phyloP scores from a whole-genome alignment of 2,888 invertebrate genomes.

The Andricus quercusramuli region DNA sequence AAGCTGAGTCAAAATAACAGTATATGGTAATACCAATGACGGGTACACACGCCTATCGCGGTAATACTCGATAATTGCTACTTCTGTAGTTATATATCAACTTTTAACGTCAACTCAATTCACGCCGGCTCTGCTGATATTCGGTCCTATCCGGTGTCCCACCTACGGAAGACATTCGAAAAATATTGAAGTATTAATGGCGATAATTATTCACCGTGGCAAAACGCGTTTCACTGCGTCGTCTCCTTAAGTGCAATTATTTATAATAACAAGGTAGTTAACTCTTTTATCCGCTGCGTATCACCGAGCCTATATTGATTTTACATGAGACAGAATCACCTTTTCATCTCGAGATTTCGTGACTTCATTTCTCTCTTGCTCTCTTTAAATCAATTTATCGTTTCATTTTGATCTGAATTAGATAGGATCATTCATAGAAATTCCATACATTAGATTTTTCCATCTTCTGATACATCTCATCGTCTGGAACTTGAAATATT shows the following conservation, averaged over 20 bases:
- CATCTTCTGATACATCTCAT: no score
- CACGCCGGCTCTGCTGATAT: conserved; percentile 14
- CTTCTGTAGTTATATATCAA: conserved; percentile 64
- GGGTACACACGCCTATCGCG: conserved; percentile 63
- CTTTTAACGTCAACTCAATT: conserved; percentile 38
- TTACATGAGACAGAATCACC: conserved; percentile 26
- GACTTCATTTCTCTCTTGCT: not conserved
- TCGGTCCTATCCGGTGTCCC: conserved; percentile 24
- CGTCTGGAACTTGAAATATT: no score
- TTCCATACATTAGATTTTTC: no score
- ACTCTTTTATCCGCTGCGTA: not conserved
- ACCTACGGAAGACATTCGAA: conserved; percentile 19
- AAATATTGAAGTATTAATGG: conserved; percentile 35
- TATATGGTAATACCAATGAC: conserved; percentile 66
- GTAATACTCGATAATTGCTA: conserved; percentile 66
- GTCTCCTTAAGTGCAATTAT: conserved; percentile 15
- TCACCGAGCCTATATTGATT: conserved; percentile 23
- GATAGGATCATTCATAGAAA: not conserved
- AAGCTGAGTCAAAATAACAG: conserved; percentile 63
- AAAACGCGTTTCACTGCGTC: conserved; percentile 9
- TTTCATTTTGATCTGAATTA: not conserved
- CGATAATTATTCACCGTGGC: conserved; percentile 31
- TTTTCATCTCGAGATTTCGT: conserved; percentile 18
- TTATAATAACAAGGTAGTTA: conserved; percentile 25
- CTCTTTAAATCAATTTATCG: not conserved